Evolutionary conservation across 92 coral and sea anemone species (phyloP), one percentile per base, ranked within the genome.

Genomic region (Siderastrea siderea): DNA sequence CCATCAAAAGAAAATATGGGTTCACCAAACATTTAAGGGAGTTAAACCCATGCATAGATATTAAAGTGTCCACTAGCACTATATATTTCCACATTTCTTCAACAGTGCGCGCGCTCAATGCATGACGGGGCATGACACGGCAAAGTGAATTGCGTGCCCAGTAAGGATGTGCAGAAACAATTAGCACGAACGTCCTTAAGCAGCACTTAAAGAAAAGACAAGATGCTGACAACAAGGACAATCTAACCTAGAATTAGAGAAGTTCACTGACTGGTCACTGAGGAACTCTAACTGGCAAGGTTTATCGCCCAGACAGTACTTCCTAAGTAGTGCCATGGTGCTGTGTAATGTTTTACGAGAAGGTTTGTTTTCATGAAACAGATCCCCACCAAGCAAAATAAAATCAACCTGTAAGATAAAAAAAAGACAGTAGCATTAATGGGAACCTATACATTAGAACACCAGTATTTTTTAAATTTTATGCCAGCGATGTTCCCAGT

Each of bases 281-380:
- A 98, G 96, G 82, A 96, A 98, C 65, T 98, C 99, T 75, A 95
- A 76, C 81, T 90, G 96, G 78, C 99, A 98, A 12, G 97, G 87
- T 63, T 81, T 89, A 84, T 94, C 93, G 2, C 99, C 99, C 96
- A 98, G 87, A 79, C 99, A 98, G 89, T 95, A 98, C 65, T 98
- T 96, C 68, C 99, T 94, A 43, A 98, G 75, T 2, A 98, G 75
- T 16, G 93, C 98, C 98, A 98, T 91, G 66, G 96, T 85, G 11
- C 94, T 95, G 84, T 98, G 99, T 13, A 93, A 68, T 2, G 98
- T 90, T 87, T 94, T 98, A 16, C 99, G 94, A 49, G 99, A 98
- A 55, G 99, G 99, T 87, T 98, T 98, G 87, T 98, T 98, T 45
- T 98, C 99, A 86, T 98, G 99, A 81, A 95, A 98, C 46, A 98